These are phyloP conservation scores for Oophaga pumilio DNA, from an alignment of 2,113 vertebrate genomes.

Conservation along the genomic window DNA sequence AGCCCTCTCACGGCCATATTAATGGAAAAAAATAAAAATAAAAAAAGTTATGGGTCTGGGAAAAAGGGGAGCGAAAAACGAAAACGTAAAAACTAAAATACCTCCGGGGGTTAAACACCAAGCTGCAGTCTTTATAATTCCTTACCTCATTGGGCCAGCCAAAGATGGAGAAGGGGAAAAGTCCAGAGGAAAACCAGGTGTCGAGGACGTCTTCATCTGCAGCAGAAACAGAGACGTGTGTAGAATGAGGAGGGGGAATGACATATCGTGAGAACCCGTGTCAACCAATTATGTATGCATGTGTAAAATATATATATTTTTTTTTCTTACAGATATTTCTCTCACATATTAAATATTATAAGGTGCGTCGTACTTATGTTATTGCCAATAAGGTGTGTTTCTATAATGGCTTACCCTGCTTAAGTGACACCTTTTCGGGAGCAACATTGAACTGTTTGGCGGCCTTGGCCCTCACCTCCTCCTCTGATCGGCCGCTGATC, in stretches of 20 bases:
- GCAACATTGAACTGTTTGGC: slow-evolving; percentile 80
- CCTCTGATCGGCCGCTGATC: slow-evolving; percentile 82
- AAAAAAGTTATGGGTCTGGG: no score
- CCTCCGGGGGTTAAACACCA: not conserved
- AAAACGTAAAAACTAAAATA: no score
- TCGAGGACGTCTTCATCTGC: slow-evolving; percentile 87
- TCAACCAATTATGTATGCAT: no score
- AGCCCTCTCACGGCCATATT: no score
- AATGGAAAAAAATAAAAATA: no score
- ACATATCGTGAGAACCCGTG: not conserved
- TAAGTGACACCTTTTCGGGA: slow-evolving; percentile 78
- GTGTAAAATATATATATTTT: no score
- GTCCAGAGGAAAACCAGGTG: slow-evolving; percentile 90
- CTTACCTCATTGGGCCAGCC: slow-evolving; percentile 87
- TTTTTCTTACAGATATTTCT: no score
- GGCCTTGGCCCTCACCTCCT: slow-evolving; percentile 81
- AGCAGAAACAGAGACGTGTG: slow-evolving; percentile 20
- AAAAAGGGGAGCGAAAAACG: no score
- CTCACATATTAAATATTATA: no score
- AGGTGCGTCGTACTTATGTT: no score
- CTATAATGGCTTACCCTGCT: slow-evolving; percentile 75
- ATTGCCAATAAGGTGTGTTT: no score
- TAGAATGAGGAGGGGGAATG: not conserved
- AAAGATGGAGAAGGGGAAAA: slow-evolving; percentile 89
- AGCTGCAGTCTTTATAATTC: slow-evolving; percentile 59